Evolutionary conservation across 2,888 invertebrate species (phyloP), one percentile per base, ranked within the genome.

Genomic region (Polyommatus icarus): DNA sequence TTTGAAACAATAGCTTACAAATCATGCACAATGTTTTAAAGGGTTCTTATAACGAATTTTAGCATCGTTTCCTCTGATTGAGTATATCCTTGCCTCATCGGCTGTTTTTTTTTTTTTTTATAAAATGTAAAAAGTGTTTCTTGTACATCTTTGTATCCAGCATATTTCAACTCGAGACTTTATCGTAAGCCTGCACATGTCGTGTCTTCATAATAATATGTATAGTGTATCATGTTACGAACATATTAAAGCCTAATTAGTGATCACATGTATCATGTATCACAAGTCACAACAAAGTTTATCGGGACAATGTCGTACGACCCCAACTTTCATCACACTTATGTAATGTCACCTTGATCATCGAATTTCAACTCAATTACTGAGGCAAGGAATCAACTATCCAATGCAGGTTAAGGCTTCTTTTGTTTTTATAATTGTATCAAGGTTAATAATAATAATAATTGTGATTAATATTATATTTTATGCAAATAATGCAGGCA

Each of bases 271-370:
- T 24, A 61, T 20, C 59, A n/a, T 20, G 24, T 61, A 61, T 61
- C 61, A 61, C 20, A 61, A 61, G 24, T 61, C 61, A 61, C 20
- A 61, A 61, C 61, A 15, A 67, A 67, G 6, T 15, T 67, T 67
- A 67, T 67, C 67, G 29, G 29, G 54, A 3, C 57, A 71, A 57
- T 77, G 71, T 20, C 57, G 79, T 76, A 57, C 61, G 80, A 79
- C 46, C 67, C 46, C n/a, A 59, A 77, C 72, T 78, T 78, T 76
- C 78, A 50, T 76, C 18, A 7, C 67, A 50, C 72, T 75, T 76
- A 77, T 24, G 57, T 71, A 72, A 71, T 59, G 59, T 77, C 78
- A 3, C 81, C 81, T 24, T 40, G 12, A 36, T 29, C 29, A 1
- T 32, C 50, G 29, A 29, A 76, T 61, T 50, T 24, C 1, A 50